phyloP scores from a whole-genome alignment of 2,888 invertebrate genomes.

The Lycia hirtaria region DNA sequence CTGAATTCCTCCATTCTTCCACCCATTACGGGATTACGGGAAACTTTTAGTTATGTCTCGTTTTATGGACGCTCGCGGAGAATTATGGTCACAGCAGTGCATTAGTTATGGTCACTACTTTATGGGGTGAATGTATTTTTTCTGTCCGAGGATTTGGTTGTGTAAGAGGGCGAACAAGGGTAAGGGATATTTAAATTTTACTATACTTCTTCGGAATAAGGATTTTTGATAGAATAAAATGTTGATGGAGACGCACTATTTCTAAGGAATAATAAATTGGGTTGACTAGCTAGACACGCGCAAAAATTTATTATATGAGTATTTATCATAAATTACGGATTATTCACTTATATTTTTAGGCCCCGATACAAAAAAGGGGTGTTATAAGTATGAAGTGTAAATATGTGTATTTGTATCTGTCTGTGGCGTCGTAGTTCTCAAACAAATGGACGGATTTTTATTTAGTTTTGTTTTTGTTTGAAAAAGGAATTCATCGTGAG shows the following conservation, averaged over 20 bases:
- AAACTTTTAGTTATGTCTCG: constrained; percentile 61
- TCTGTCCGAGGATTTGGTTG: constrained; percentile 42
- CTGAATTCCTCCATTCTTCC: constrained; percentile 45
- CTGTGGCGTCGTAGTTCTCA: too few species aligned
- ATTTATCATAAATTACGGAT: too few species aligned
- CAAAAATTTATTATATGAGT: too few species aligned
- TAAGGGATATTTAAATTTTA: constrained; percentile 31
- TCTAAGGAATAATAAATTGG: too few species aligned
- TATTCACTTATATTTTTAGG: too few species aligned
- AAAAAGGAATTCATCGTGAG: too few species aligned
- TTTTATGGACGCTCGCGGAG: constrained; percentile 56
- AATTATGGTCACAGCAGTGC: constrained; percentile 54
- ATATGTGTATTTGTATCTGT: too few species aligned
- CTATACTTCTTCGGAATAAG: not conserved
- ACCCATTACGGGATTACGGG: constrained; percentile 58
- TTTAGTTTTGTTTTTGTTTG: too few species aligned
- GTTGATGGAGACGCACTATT: not conserved
- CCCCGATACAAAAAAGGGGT: too few species aligned
- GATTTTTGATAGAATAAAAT: not conserved
- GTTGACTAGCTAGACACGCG: too few species aligned
- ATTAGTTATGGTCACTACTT: constrained; percentile 37
- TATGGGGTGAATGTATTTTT: constrained; percentile 42
- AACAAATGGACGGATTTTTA: too few species aligned
- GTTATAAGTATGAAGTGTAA: too few species aligned
- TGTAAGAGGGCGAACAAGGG: constrained; percentile 32